Conservation (phyloP, 2,888 invertebrate genomes). For the Bugulina stolonifera region DNA sequence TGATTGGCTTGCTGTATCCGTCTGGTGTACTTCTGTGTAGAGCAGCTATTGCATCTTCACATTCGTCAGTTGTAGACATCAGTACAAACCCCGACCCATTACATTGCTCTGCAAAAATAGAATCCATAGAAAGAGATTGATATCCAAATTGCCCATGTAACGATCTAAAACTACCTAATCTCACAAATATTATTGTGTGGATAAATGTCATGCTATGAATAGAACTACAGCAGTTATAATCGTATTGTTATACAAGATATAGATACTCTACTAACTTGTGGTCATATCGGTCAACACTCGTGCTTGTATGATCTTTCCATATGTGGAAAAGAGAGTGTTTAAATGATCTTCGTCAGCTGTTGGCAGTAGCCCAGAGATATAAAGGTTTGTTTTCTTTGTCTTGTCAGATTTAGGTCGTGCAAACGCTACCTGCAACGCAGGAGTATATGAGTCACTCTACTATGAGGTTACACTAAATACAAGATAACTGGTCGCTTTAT, state of each 20-base stretch:
- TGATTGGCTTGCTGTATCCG: constrained; percentile 74
- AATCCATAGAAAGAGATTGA: too few species aligned
- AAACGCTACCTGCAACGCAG: constrained; percentile 23
- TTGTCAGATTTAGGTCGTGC: constrained; percentile 15
- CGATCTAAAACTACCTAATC: too few species aligned
- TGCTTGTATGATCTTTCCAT: constrained; percentile 84
- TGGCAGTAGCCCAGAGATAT: constrained; percentile 79
- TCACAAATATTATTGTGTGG: too few species aligned
- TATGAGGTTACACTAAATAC: too few species aligned
- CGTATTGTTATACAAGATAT: too few species aligned
- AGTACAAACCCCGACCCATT: constrained; percentile 80
- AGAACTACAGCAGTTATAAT: too few species aligned
- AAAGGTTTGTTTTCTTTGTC: constrained; percentile 87
- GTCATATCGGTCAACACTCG: constrained; percentile 81
- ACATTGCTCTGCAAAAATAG: constrained; percentile 51
- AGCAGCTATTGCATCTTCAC: constrained; percentile 79
- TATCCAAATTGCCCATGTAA: too few species aligned
- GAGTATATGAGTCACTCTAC: too few species aligned
- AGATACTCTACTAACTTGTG: too few species aligned
- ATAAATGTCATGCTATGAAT: too few species aligned
- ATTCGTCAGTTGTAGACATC: constrained; percentile 79
- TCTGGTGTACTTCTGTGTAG: constrained; percentile 74
- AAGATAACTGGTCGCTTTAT: too few species aligned
- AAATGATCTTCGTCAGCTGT: constrained; percentile 65
- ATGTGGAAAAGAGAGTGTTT: constrained; percentile 77